These are phyloP conservation scores for Stigmatopora argus DNA, from an alignment of 2,113 vertebrate species.

Conservation along the genomic window DNA sequence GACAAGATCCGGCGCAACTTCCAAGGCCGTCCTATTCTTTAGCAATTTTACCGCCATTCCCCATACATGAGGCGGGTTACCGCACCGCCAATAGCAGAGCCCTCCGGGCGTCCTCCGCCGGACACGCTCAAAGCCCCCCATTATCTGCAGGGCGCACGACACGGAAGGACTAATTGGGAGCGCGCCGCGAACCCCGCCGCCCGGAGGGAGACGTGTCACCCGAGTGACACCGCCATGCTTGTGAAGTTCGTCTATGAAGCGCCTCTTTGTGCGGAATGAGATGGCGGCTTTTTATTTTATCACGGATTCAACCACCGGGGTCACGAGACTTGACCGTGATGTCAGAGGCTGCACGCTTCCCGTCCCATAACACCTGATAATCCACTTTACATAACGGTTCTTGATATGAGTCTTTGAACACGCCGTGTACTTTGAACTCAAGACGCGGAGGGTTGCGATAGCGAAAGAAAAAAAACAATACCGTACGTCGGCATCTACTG, in stretches of 20 bases:
- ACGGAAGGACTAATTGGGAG: constrained; percentile 49
- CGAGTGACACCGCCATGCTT: too few relatives aligned
- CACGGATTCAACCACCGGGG: neutral
- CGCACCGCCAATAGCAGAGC: neutral
- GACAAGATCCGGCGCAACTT: neutral
- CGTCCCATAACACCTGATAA: constrained; percentile 40
- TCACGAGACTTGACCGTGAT: constrained; percentile 10
- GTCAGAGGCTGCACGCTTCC: constrained; percentile 20
- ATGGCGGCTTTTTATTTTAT: constrained; percentile 35
- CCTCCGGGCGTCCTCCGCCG: constrained; percentile 16
- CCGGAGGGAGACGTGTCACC: neutral
- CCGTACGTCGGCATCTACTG: constrained; percentile 51
- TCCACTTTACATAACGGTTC: constrained; percentile 39
- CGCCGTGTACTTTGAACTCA: constrained; percentile 34
- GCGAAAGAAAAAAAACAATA: constrained; percentile 34
- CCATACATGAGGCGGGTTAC: constrained; percentile 27
- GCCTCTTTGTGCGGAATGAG: constrained; percentile 49
- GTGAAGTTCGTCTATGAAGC: constrained; percentile 48
- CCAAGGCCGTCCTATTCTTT: neutral
- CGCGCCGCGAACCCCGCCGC: constrained; percentile 30
- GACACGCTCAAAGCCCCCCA: constrained; percentile 47
- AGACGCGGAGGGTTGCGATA: constrained; percentile 48
- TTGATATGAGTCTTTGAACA: constrained; percentile 12
- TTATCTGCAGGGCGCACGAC: constrained; percentile 46
- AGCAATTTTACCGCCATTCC: constrained; percentile 23